These are phyloP conservation scores for Pterostichus madidus DNA, from an alignment of 2,888 invertebrate species.

Conservation along the genomic window DNA sequence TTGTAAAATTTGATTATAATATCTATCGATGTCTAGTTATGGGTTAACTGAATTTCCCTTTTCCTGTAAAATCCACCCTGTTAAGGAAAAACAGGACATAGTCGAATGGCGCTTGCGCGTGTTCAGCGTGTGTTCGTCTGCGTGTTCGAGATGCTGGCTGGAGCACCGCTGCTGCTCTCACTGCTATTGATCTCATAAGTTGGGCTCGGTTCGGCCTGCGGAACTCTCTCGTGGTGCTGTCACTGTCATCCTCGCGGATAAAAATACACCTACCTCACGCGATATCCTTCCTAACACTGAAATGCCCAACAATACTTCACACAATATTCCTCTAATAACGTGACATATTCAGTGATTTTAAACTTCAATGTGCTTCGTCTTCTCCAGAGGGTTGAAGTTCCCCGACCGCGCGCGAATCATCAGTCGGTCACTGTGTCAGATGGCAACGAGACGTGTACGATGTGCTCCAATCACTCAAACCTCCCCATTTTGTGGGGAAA, in stretches of 20 bases:
- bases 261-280: background rate
- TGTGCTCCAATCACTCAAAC: background rate
- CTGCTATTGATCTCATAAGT: constrained; percentile 64
- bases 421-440: constrained; percentile 49
- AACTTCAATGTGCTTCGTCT: constrained; percentile 5
- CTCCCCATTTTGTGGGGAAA: background rate
- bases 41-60: constrained; percentile 3
- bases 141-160: constrained; percentile 61
- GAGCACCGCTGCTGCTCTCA: constrained; percentile 64
- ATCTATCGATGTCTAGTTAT: too few relatives aligned
- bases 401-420: background rate
- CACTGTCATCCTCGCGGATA: background rate
- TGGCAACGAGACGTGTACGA: constrained; percentile 3
- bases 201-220: constrained; percentile 64
- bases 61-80: constrained; percentile 4
- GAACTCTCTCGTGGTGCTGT: constrained; percentile 47
- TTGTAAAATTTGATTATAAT: too few relatives aligned
- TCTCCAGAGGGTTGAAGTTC: constrained; percentile 3
- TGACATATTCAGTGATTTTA: constrained; percentile 3
- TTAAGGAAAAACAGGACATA: constrained; percentile 50
- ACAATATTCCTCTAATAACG: background rate
- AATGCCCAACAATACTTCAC: background rate
- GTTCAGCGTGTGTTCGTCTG: constrained; percentile 43
- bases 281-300: constrained; percentile 17
- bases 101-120: constrained; percentile 42